Evolutionary conservation across 2,797 vertebrate species (phyloP).

Genomic region (Ptychobarbus kaznakovi): DNA sequence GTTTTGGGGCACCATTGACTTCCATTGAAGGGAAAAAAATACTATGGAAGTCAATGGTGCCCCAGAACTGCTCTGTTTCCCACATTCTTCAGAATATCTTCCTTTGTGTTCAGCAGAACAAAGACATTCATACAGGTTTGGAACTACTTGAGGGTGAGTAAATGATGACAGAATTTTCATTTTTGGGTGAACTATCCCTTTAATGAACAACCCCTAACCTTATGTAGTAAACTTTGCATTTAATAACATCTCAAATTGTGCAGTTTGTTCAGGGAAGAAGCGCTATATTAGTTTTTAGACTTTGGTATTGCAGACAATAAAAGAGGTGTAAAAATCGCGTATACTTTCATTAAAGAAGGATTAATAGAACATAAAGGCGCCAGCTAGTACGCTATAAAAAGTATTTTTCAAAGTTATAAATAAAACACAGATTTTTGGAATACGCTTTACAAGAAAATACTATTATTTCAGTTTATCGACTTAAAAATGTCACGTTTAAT

Average conservation of each 20-base stretch:
- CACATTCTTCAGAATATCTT: no score
- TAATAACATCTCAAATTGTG: background rate
- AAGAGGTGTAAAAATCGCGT: background rate
- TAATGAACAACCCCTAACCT: conserved; percentile 17
- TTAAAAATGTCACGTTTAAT: background rate
- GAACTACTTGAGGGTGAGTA: no score
- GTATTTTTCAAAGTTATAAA: no score
- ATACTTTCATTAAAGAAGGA: background rate
- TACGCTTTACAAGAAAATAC: background rate
- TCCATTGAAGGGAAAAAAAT: no score
- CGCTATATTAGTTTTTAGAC: background rate
- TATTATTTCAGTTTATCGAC: no score
- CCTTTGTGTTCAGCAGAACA: no score
- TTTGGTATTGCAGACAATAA: background rate
- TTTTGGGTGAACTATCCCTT: no score
- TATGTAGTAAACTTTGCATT: background rate
- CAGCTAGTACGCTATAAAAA: background rate
- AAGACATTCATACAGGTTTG: no score
- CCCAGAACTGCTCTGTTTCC: no score
- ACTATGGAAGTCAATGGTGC: no score
- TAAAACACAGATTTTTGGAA: background rate
- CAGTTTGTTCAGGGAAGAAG: background rate
- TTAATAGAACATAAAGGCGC: background rate
- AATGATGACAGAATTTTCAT: no score
- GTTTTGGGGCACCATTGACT: no score